Percentiles rank a stretch among this genome's conserved stretches.
Evolutionary conservation across 2,888 invertebrate genomes (phyloP).

Genomic region (Hofmannophila pseudospretella): DNA sequence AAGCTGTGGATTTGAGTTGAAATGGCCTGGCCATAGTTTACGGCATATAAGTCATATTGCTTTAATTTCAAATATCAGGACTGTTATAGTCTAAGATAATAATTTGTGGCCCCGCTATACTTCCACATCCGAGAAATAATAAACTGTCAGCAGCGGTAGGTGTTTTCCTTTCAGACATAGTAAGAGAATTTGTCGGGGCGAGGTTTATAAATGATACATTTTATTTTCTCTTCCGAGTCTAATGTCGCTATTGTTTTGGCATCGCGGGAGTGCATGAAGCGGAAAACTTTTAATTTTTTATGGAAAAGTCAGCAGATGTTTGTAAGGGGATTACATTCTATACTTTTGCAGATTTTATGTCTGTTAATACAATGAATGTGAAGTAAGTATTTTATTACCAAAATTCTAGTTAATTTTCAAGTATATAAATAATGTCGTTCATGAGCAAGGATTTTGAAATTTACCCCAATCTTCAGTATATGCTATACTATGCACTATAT

Average conservation of each 20-base stretch:
- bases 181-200: constrained; percentile 19
- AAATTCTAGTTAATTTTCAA: no score
- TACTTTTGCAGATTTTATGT: not conserved
- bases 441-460: no score
- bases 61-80: no score
- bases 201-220: constrained; percentile 9
- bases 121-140: constrained; percentile 20
- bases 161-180: constrained; percentile 27
- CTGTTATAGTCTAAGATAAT: constrained; percentile 3
- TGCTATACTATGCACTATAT: no score
- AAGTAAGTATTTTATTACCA: no score
- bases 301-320: not conserved
- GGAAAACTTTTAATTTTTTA: not conserved
- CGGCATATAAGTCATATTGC: no score
- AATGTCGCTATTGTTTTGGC: constrained; percentile 31
- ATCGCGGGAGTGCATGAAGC: constrained; percentile 22
- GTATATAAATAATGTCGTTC: no score
- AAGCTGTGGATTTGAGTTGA: no score
- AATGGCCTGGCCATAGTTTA: no score
- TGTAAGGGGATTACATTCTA: not conserved
- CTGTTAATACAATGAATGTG: no score
- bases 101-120: constrained; percentile 5
- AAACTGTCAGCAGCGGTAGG: constrained; percentile 25
- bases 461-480: no score
- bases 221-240: constrained; percentile 16